phyloP scores from a whole-genome alignment of 2,888 invertebrate genomes.

The Pegoplata infirma region DNA sequence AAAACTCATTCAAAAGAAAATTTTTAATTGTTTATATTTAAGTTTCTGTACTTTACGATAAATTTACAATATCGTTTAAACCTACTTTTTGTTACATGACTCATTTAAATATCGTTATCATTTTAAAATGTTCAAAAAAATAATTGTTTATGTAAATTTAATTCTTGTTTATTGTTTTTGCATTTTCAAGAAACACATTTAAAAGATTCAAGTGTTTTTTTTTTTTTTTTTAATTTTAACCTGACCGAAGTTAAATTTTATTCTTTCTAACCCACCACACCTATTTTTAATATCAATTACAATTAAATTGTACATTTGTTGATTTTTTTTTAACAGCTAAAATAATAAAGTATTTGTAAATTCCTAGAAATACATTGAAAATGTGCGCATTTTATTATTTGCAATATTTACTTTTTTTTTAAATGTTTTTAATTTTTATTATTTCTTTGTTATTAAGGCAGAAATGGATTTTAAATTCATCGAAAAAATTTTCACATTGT shows the following conservation, averaged over 20 bases:
- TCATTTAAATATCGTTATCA: slow-evolving; percentile 4
- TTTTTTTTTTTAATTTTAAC: neutral
- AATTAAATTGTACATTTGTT: neutral
- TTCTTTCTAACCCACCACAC: slow-evolving; percentile 30
- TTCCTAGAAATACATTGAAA: slow-evolving; percentile 21
- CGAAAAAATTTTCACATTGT: no score
- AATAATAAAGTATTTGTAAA: neutral
- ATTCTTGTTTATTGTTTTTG: no score
- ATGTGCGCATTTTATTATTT: slow-evolving; percentile 10
- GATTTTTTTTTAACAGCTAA: slow-evolving; percentile 28
- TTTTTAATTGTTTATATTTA: no score
- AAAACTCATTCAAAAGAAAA: no score
- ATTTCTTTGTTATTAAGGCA: neutral
- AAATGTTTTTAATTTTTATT: neutral
- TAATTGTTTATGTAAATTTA: no score
- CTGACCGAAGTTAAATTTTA: neutral
- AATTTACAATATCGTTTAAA: no score
- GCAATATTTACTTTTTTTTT: neutral
- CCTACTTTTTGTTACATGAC: no score
- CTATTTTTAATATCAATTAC: slow-evolving; percentile 23
- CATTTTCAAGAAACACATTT: no score
- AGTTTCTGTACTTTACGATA: no score
- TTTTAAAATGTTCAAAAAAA: no score
- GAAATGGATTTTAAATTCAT: no score
- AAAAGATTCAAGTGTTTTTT: neutral